Conservation (phyloP, 2,888 invertebrate species). For the Andrena camellia region DNA sequence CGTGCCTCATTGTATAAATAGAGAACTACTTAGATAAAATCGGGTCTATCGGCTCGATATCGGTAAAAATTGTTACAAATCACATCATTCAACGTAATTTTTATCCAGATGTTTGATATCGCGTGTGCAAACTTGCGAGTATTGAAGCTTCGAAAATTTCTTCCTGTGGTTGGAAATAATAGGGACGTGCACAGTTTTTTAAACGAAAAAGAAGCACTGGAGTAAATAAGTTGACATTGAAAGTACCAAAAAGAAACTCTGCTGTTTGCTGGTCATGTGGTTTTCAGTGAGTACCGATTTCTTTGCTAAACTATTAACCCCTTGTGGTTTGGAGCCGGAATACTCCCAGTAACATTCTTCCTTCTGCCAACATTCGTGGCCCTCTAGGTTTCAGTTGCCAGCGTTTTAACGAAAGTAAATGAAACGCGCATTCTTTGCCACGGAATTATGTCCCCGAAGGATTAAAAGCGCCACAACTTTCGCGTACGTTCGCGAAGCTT, state of each 20-base stretch:
- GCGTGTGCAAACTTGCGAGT: neutral
- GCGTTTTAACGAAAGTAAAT: constrained; percentile 7
- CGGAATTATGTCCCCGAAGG: neutral
- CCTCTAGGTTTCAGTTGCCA: neutral
- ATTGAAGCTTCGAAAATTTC: neutral
- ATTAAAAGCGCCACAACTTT: neutral
- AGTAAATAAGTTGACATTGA: neutral
- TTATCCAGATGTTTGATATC: neutral
- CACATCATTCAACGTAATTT: neutral
- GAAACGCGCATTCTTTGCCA: neutral
- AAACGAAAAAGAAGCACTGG: neutral
- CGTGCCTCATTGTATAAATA: neutral
- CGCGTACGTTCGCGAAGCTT: neutral
- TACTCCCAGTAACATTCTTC: neutral
- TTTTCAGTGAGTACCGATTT: neutral
- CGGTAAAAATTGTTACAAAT: neutral
- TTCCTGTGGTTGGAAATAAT: neutral
- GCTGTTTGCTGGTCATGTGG: neutral
- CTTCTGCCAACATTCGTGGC: neutral
- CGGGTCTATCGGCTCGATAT: neutral
- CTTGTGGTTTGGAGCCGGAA: neutral
- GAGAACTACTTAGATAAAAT: neutral
- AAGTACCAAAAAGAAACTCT: neutral
- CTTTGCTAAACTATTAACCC: constrained; percentile 3
- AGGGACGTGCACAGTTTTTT: neutral